Conservation (phyloP, 2,113 vertebrate species). For the Laticauda colubrina region DNA sequence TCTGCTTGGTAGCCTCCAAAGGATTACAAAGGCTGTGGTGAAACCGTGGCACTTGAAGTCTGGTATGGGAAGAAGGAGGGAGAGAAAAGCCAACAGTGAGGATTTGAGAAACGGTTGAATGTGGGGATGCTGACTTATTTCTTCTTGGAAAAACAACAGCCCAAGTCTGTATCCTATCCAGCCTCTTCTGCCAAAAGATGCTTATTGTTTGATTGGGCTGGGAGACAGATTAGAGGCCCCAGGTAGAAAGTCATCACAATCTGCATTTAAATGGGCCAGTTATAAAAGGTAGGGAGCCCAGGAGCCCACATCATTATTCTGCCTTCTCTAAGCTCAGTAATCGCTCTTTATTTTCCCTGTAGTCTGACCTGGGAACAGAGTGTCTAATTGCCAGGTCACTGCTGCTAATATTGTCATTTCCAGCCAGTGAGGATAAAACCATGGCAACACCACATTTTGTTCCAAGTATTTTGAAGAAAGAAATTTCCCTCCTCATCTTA, state of each 20-base stretch:
- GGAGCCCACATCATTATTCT: constrained; percentile 60
- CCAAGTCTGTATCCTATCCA: constrained; percentile 10
- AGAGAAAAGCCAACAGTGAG: background rate
- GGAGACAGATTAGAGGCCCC: constrained; percentile 63
- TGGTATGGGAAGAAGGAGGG: background rate
- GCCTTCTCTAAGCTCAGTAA: constrained; percentile 65
- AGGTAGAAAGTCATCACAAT: constrained; percentile 65
- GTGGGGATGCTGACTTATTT: constrained; percentile 24
- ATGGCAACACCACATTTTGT: constrained; percentile 45
- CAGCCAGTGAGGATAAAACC: constrained; percentile 58
- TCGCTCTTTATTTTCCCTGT: constrained; percentile 62
- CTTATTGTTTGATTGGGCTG: constrained; percentile 58
- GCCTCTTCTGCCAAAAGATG: constrained; percentile 40
- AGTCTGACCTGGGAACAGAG: constrained; percentile 67
- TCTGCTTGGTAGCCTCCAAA: background rate
- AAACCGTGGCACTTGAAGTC: background rate
- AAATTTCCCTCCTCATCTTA: constrained; percentile 58
- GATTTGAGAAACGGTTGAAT: constrained; percentile 32
- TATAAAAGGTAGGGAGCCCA: constrained; percentile 59
- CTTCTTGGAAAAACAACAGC: constrained; percentile 38
- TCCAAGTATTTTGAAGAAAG: constrained; percentile 54
- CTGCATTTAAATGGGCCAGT: constrained; percentile 52
- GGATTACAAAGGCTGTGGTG: background rate
- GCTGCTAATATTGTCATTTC: constrained; percentile 68
- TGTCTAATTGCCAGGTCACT: constrained; percentile 64